Conservation (phyloP, 2,113 vertebrate genomes). For the Leptobrachium ailaonicum region DNA sequence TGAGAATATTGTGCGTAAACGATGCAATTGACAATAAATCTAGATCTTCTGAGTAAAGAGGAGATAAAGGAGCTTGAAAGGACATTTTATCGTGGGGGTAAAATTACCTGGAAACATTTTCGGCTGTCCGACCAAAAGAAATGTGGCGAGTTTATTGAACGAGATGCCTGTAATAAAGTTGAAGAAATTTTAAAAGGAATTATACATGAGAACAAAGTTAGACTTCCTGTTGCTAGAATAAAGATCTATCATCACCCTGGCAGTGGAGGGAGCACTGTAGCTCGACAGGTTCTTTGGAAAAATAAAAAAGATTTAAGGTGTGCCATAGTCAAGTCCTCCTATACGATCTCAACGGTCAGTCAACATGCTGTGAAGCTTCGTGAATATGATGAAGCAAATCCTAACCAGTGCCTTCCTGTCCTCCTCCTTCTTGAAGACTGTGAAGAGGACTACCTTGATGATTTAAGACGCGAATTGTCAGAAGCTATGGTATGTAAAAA, state of each 20-base stretch:
- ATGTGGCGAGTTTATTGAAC: slow-evolving; percentile 72
- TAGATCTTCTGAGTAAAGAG: slow-evolving; percentile 54
- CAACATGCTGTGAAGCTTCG: slow-evolving; percentile 70
- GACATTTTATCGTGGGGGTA: slow-evolving; percentile 74
- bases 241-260: slow-evolving; percentile 83
- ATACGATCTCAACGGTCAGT: slow-evolving; percentile 58
- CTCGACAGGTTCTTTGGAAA: slow-evolving; percentile 79
- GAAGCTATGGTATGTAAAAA: slow-evolving; percentile 53
- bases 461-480: slow-evolving; percentile 65
- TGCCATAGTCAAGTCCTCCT: slow-evolving; percentile 69
- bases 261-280: slow-evolving; percentile 82
- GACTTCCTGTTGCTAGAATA: slow-evolving; percentile 63
- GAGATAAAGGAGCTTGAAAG: slow-evolving; percentile 65
- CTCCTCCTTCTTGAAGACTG: slow-evolving; percentile 76
- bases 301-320: slow-evolving; percentile 70
- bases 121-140: slow-evolving; percentile 73
- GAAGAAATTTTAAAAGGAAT: slow-evolving; percentile 58
- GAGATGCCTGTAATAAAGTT: slow-evolving; percentile 67
- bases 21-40: slow-evolving; percentile 68
- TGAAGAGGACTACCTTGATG: slow-evolving; percentile 73
- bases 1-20: slow-evolving; percentile 73
- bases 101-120: slow-evolving; percentile 75
- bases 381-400: slow-evolving; percentile 74
- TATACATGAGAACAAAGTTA: slow-evolving; percentile 48
- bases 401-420: slow-evolving; percentile 67